These are phyloP conservation scores for Caenorhabditis sp. DNA, from an alignment of 2,888 invertebrate genomes.

Conservation along the genomic window DNA sequence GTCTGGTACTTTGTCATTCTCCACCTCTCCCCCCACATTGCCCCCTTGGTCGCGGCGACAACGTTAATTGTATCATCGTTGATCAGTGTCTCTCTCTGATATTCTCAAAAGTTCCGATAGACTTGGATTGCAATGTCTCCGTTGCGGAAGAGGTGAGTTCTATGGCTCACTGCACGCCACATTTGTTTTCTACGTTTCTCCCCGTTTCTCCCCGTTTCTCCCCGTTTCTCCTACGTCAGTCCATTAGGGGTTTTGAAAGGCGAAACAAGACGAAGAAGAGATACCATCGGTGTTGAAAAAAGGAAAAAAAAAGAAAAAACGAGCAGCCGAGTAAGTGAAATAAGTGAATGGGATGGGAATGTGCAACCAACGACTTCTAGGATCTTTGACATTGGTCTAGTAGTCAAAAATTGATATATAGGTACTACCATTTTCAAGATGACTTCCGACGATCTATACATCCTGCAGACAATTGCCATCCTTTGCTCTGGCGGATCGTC, in stretches of 20 bases:
- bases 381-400: neutral
- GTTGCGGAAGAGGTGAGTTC: conserved; percentile 56
- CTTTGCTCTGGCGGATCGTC: neutral
- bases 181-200: conserved; percentile 45
- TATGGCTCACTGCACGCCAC: conserved; percentile 41
- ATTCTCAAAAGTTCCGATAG: conserved; percentile 55
- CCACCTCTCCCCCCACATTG: conserved; percentile 16
- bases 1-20: conserved; percentile 46
- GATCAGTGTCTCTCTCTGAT: conserved; percentile 36
- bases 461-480: neutral
- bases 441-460: neutral
- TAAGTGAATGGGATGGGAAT: conserved; percentile 2
- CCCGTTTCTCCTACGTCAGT: conserved; percentile 27
- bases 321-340: conserved; percentile 18
- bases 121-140: conserved; percentile 47
- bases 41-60: conserved; percentile 24
- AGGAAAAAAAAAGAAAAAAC: neutral
- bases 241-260: conserved; percentile 25
- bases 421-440: too few species aligned
- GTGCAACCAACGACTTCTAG: neutral
- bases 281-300: conserved; percentile 38
- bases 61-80: conserved; percentile 64
- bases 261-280: conserved; percentile 24
- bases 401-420: too few species aligned
- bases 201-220: too few species aligned